A percentile compares a stretch with the other conserved stretches of the same genome.
Conservation (phyloP, 2,888 invertebrate genomes). For the Allygus modestus region DNA sequence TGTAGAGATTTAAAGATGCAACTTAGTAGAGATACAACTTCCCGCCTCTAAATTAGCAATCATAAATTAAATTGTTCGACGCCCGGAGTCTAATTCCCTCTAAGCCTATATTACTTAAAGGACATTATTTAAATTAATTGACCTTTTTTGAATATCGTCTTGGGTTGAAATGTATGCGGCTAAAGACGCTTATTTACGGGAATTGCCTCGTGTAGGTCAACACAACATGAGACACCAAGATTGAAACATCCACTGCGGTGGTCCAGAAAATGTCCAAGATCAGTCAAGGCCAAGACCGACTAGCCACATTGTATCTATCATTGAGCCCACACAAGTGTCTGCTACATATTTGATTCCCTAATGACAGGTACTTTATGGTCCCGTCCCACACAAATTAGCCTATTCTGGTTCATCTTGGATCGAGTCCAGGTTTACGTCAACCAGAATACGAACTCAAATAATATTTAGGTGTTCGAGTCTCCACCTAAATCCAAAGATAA, state of each 20-base stretch:
- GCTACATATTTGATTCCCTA: not conserved
- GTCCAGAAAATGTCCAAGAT: conserved; percentile 10
- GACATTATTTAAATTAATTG: too few species aligned
- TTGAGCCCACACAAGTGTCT: not conserved
- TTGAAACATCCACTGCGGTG: conserved; percentile 6
- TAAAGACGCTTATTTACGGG: not conserved
- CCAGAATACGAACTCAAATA: too few species aligned
- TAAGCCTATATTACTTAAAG: too few species aligned
- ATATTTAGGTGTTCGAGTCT: too few species aligned
- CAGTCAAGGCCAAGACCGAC: not conserved
- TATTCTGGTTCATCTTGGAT: not conserved
- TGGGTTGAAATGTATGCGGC: too few species aligned
- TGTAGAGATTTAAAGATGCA: too few species aligned
- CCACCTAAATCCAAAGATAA: too few species aligned
- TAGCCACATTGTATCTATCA: not conserved
- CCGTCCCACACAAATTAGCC: not conserved
- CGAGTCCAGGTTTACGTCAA: not conserved
- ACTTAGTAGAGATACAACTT: too few species aligned
- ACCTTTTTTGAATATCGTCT: too few species aligned
- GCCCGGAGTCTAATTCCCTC: too few species aligned
- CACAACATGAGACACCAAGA: not conserved
- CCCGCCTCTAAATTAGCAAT: too few species aligned
- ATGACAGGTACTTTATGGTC: conserved; percentile 14
- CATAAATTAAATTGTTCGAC: too few species aligned
- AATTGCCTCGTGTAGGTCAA: not conserved